Conservation (phyloP, 2,797 vertebrate species). For the Nyctalus aviator region DNA sequence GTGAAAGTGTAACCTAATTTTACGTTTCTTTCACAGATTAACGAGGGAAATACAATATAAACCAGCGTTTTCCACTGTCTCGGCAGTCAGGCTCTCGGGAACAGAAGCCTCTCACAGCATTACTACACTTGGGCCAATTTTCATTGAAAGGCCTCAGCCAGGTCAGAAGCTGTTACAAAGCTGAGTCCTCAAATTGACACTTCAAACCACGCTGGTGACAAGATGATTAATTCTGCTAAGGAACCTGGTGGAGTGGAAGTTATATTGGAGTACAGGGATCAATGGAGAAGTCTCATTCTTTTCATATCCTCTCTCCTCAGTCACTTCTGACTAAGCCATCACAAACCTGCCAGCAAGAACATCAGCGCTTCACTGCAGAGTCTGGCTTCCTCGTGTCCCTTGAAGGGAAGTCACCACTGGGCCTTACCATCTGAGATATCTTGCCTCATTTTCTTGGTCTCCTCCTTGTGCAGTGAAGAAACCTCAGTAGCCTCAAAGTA, state of each 20-base stretch:
- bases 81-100: background rate
- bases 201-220: constrained; percentile 31
- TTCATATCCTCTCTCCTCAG: background rate
- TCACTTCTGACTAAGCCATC: background rate
- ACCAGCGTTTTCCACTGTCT: background rate
- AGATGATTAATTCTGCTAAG: constrained; percentile 30
- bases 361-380: background rate
- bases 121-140: background rate
- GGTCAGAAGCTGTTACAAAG: constrained; percentile 29
- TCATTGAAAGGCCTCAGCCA: constrained; percentile 39
- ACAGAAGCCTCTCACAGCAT: background rate
- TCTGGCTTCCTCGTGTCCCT: background rate
- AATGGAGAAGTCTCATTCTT: background rate
- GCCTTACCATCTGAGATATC: background rate
- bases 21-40: constrained; percentile 54
- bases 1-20: constrained; percentile 65
- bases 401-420: background rate
- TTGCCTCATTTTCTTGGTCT: background rate
- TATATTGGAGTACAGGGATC: background rate
- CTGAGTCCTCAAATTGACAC: background rate
- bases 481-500: background rate
- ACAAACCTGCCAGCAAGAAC: background rate
- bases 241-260: background rate
- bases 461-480: background rate
- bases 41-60: constrained; percentile 27